Evolutionary conservation across 2,888 invertebrate species (phyloP).

Genomic region (Nysson spinosus): DNA sequence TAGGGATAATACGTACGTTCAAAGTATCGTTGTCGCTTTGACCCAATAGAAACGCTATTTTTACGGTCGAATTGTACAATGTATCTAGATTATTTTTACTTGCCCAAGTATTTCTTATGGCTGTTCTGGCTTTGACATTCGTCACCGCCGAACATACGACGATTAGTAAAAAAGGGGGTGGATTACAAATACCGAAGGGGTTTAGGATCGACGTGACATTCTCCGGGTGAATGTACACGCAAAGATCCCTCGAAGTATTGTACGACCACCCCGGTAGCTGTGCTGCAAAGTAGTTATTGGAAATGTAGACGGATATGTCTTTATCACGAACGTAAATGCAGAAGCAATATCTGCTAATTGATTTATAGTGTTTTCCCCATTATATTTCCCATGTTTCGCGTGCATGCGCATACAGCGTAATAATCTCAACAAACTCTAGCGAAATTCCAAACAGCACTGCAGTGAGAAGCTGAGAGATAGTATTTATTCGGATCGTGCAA

Average conservation of each 20-base stretch:
- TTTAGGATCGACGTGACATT: conserved; percentile 84
- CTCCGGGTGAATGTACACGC: conserved; percentile 84
- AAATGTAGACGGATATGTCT: background rate
- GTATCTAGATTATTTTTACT: conserved; percentile 77
- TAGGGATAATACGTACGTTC: conserved; percentile 76
- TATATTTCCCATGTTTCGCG: too few species aligned
- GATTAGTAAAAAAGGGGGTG: conserved; percentile 82
- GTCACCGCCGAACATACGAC: conserved; percentile 86
- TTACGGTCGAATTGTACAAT: conserved; percentile 74
- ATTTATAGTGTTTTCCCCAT: too few species aligned
- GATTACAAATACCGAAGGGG: conserved; percentile 80
- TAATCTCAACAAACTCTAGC: too few species aligned
- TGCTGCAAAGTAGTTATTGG: conserved; percentile 61
- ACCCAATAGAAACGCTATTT: conserved; percentile 82
- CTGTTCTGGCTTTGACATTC: conserved; percentile 83
- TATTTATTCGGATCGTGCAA: too few species aligned
- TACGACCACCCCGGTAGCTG: conserved; percentile 84
- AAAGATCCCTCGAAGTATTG: conserved; percentile 85
- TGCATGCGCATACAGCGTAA: too few species aligned
- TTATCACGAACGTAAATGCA: background rate
- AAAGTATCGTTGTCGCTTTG: conserved; percentile 80
- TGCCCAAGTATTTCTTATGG: conserved; percentile 87
- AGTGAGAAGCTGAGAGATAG: too few species aligned
- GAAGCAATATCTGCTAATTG: too few species aligned
- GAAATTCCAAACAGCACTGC: too few species aligned